Evolutionary conservation across 2,797 vertebrate genomes (phyloP).

Genomic region (Gobio occitaniae): DNA sequence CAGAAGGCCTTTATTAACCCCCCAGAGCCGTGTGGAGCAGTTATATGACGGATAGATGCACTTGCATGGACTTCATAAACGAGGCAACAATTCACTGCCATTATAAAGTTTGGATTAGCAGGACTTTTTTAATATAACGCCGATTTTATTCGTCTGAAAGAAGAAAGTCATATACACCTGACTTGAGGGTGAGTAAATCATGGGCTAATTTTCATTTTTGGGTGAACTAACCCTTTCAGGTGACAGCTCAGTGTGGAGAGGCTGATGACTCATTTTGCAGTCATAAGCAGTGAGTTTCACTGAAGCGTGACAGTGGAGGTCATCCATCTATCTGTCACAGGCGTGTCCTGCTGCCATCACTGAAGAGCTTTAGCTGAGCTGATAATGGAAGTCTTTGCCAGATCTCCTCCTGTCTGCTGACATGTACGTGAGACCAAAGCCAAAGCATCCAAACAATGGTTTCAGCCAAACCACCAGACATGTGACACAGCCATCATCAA

Average conservation of each 20-base stretch:
- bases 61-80: no score
- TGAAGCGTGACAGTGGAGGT: slow-evolving; percentile 49
- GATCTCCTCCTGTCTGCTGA: slow-evolving; percentile 64
- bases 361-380: slow-evolving; percentile 57
- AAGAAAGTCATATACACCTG: no score
- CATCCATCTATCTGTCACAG: slow-evolving; percentile 66
- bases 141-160: no score
- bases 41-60: no score
- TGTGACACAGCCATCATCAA: slow-evolving; percentile 70
- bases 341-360: slow-evolving; percentile 54
- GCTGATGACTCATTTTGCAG: slow-evolving; percentile 62
- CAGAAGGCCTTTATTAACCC: no score
- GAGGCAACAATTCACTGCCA: no score
- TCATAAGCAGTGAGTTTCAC: slow-evolving; percentile 45
- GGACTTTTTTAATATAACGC: no score
- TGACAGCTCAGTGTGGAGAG: neutral
- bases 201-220: no score
- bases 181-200: no score
- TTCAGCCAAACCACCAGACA: slow-evolving; percentile 58
- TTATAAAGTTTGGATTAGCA: no score
- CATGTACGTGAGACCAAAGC: slow-evolving; percentile 65
- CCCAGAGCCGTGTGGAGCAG: no score
- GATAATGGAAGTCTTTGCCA: slow-evolving; percentile 60
- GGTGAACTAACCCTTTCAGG: neutral
- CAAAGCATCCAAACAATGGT: slow-evolving; percentile 69